Evolutionary conservation across 2,888 invertebrate species (phyloP).

Genomic region (Ariolimax columbianus): DNA sequence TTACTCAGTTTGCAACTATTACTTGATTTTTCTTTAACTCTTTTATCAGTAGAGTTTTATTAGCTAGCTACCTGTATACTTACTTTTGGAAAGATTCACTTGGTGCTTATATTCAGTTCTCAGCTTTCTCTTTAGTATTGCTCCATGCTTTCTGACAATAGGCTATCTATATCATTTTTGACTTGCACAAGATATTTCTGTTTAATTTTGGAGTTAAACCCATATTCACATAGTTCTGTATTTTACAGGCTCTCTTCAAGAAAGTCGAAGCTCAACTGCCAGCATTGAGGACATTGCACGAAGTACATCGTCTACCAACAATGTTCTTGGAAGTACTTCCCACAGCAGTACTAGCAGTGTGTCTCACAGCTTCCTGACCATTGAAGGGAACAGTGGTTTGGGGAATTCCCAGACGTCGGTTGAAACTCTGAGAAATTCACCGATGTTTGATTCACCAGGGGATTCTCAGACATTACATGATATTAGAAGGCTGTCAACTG

Average conservation of each 20-base stretch:
- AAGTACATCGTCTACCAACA: slow-evolving; percentile 1
- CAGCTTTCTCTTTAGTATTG: no score
- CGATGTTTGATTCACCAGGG: slow-evolving; percentile 6
- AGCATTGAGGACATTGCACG: slow-evolving; percentile 70
- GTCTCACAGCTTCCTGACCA: not conserved
- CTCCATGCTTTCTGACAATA: no score
- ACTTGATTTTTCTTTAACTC: no score
- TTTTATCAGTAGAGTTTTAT: no score
- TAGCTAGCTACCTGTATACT: no score
- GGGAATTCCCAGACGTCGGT: slow-evolving; percentile 22
- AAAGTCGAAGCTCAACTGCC: slow-evolving; percentile 72
- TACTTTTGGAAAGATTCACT: no score
- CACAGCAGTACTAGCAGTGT: slow-evolving; percentile 8
- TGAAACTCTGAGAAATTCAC: slow-evolving; percentile 13
- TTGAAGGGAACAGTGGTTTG: slow-evolving; percentile 26
- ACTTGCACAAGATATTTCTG: no score
- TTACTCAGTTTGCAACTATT: no score
- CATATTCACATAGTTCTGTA: no score
- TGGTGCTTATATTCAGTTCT: no score
- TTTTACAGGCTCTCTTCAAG: slow-evolving; percentile 51
- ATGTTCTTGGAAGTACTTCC: not conserved
- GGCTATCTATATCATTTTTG: no score
- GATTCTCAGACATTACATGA: not conserved
- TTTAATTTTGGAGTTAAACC: no score
- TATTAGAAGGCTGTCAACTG: not conserved